Base-by-base conservation (phyloP, 2,113 vertebrate species). In the Solea solea region DNA sequence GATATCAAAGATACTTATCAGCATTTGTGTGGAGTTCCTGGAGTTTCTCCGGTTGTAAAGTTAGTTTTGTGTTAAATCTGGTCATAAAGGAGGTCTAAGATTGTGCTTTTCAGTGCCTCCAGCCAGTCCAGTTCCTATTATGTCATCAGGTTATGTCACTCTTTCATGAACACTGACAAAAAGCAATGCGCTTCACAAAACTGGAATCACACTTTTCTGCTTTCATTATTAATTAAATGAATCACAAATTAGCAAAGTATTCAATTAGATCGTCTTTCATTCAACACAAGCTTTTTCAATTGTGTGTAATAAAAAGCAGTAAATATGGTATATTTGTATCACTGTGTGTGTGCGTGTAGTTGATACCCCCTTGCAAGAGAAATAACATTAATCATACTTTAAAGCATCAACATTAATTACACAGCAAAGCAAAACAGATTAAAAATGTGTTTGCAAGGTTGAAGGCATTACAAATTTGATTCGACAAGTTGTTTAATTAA, bases 141-240 rank as follows among this genome's bases (percentile, higher is more conserved):
- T 74, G 49, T 78, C 84, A 89, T 75, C 27, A 42, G 10, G 27
- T 13, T 59, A 80, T 79, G 76, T 65, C 71, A 74, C 40, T 69
- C 79, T 82, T 84, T 82, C 68, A 76, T 84, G 28, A 49, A 64
- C 60, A 44, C 49, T 63, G 46, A 65, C 34, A 27, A 9, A 39
- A 61, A 64, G 60, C 75, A 51, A 16, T 73, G 66, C 50, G 53
- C 44, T 72, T 16, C 21, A 60, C n/a, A 14, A 13, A 60, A 13
- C 69, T 58, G 16, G 12, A 63, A 55, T 64, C 8, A 69, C 63
- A 75, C 56, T 6, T 48, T 14, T 50, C 13, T 7, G 4, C 51
- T 66, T 21, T 21, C 1, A 21, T 21, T 21, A 21, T 21, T 21
- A 21, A 21, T 21, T 21, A 21, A 21, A 21, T 21, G 21, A 21